Percentiles rank a stretch among this genome's conserved stretches.
These are phyloP conservation scores for Pseudopleuronectes americanus DNA, from an alignment of 2,797 vertebrate species.

Conservation along the genomic window DNA sequence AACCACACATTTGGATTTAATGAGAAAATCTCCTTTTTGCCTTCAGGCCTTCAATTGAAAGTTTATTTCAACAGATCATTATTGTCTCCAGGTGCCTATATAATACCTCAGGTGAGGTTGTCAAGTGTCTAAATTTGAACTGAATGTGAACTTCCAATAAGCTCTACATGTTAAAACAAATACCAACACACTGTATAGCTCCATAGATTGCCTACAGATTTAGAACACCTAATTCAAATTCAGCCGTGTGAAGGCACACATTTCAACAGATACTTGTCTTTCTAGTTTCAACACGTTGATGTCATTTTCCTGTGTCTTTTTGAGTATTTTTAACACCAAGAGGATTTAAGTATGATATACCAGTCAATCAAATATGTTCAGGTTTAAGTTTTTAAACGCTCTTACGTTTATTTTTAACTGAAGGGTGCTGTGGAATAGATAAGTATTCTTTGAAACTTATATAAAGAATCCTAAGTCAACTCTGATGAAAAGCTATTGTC, in stretches of 20 bases:
- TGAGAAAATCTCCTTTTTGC: neutral
- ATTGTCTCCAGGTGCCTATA: neutral
- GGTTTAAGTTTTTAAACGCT: neutral
- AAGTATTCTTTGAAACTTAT: neutral
- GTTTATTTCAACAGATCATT: neutral
- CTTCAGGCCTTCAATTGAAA: neutral
- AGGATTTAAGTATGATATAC: neutral
- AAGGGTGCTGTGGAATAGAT: too few relatives aligned
- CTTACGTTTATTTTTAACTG: too few relatives aligned
- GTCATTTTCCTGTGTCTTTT: neutral
- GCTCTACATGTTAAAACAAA: neutral
- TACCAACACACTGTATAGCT: neutral
- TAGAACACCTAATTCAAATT: neutral
- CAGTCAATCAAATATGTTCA: neutral
- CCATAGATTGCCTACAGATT: neutral
- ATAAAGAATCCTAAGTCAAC: neutral
- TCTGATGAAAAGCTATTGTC: neutral
- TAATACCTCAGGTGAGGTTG: neutral
- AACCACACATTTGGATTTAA: constrained; percentile 1
- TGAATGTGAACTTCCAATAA: neutral
- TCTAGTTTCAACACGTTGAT: neutral
- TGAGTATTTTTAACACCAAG: neutral
- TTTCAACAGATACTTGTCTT: neutral
- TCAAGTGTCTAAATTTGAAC: constrained; percentile 13
- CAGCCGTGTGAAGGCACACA: neutral